Base-by-base conservation (phyloP, 1,140 invertebrate species). In the Diorhabda carinulata region DNA sequence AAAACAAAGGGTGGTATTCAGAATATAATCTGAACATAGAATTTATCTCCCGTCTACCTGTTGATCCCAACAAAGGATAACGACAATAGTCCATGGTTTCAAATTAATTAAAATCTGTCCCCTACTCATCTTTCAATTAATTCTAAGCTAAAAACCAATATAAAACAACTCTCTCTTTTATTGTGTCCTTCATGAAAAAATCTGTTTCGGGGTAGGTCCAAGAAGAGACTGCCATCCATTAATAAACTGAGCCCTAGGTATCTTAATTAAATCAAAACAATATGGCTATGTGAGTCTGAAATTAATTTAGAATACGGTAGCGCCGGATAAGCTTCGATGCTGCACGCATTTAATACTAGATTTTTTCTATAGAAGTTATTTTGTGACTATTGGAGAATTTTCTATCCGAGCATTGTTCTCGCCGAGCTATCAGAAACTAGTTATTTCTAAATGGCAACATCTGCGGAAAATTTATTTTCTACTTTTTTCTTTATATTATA, bases 261-360 rank as follows among this genome's bases (percentile, higher is more conserved):
- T 77, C 76, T 77, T 77, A 77, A 77, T 77, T 77, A 77, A 77
- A 77, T 77, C 76, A 77, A 77, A 77, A 77, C 76, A 77, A 77
- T 77, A 77, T 74, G 76, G 74, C 76, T 72, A 77, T 68, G 74
- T 72, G 71, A 76, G 70, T 68, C 73, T 69, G 76, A 77, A 74
- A 77, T 77, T 77, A 77, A 77, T 77, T 77, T 76, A 69, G 73
- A 69, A 66, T 64, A 58, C 56, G 60, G 70, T 56, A 64, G 42
- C 56, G 61, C 25, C 9, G 65, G 64, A 70, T 67, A 67, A 65
- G 60, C 69, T 57, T 66, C 69, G 59, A 25, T 25, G 25, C 25
- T 25, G 0, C 25, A 25, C 25, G 25, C 25, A 25, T 25, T 25
- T 25, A 25, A 25, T 25, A 25, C 25, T 25, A 25, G 25, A 25